A percentile compares a stretch with the other conserved stretches of the same genome.
Conservation (phyloP, 1,140 invertebrate species). For the Hyles vespertilio region DNA sequence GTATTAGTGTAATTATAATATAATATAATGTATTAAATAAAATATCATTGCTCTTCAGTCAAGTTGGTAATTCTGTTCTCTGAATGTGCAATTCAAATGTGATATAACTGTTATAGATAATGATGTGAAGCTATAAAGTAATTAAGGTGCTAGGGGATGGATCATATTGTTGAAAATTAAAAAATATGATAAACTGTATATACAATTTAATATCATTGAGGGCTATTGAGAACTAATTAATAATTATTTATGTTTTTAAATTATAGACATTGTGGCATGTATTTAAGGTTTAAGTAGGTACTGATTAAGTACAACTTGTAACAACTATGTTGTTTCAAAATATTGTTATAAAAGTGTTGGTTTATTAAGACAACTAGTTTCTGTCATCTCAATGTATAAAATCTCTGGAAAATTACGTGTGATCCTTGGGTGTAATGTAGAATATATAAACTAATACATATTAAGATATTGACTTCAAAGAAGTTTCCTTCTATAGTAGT, state of each 20-base stretch:
- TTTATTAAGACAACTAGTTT: slow-evolving; percentile 3
- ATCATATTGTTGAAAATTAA: slow-evolving; percentile 46
- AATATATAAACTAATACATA: not conserved
- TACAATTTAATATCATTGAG: slow-evolving; percentile 7
- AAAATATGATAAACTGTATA: slow-evolving; percentile 7
- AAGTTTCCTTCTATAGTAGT: not conserved
- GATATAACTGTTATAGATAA: slow-evolving; percentile 54
- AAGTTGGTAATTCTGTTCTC: slow-evolving; percentile 40
- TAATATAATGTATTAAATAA: slow-evolving; percentile 2
- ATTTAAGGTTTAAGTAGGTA: slow-evolving; percentile 44
- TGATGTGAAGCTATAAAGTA: slow-evolving; percentile 27
- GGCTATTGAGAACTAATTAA: slow-evolving; percentile 29
- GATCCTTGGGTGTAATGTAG: not conserved
- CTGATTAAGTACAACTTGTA: slow-evolving; percentile 61
- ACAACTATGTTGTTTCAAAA: slow-evolving; percentile 67
- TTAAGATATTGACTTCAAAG: slow-evolving; percentile 1
- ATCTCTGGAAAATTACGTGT: slow-evolving; percentile 1
- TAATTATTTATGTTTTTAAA: slow-evolving; percentile 13
- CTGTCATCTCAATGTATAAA: not conserved
- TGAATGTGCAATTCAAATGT: slow-evolving; percentile 70
- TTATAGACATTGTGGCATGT: slow-evolving; percentile 15
- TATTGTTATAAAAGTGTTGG: slow-evolving; percentile 15
- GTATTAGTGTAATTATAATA: slow-evolving; percentile 14
- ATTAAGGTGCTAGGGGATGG: slow-evolving; percentile 66
- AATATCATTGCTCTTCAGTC: slow-evolving; percentile 22